Conservation (phyloP, 1,140 invertebrate species). For the Lasioglossum baleicum region DNA sequence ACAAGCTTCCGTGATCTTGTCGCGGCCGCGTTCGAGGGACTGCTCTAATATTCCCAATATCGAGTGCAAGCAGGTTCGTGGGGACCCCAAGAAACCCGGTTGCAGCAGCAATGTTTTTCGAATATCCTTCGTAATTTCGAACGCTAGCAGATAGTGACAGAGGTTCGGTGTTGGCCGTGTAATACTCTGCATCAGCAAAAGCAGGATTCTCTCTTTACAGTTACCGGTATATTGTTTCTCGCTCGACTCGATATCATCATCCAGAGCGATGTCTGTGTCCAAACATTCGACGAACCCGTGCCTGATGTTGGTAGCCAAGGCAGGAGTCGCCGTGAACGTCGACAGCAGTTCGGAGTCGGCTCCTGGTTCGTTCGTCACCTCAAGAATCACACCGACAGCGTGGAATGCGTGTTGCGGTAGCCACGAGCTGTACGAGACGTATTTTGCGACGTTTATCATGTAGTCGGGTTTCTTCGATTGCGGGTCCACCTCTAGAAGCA, state of each 20-base stretch:
- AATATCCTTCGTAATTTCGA: slow-evolving; percentile 86
- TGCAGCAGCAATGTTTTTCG: slow-evolving; percentile 86
- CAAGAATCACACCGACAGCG: slow-evolving; percentile 85
- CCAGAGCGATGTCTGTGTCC: slow-evolving; percentile 84
- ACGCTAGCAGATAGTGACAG: slow-evolving; percentile 93
- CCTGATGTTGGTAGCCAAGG: slow-evolving; percentile 81
- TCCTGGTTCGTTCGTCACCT: slow-evolving; percentile 84
- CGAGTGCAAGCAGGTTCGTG: slow-evolving; percentile 92
- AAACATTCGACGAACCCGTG: slow-evolving; percentile 94
- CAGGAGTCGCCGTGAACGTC: slow-evolving; percentile 84
- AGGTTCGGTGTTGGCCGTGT: slow-evolving; percentile 89
- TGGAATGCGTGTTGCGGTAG: slow-evolving; percentile 85
- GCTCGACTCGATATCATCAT: slow-evolving; percentile 68
- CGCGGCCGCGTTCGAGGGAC: slow-evolving; percentile 79
- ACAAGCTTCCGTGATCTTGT: slow-evolving; percentile 82
- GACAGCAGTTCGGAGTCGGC: slow-evolving; percentile 86
- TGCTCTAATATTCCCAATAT: slow-evolving; percentile 87
- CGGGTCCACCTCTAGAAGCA: slow-evolving; percentile 91
- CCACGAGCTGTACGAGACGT: slow-evolving; percentile 86
- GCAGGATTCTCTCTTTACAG: slow-evolving; percentile 85
- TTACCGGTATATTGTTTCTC: slow-evolving; percentile 65
- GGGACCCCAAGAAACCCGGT: slow-evolving; percentile 86
- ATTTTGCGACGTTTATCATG: slow-evolving; percentile 89
- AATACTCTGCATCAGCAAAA: slow-evolving; percentile 88
- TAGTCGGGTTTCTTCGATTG: slow-evolving; percentile 88